Percentiles rank a stretch among this genome's conserved stretches.
Conservation (phyloP, 2,797 vertebrate species). For the Liasis olivaceus region DNA sequence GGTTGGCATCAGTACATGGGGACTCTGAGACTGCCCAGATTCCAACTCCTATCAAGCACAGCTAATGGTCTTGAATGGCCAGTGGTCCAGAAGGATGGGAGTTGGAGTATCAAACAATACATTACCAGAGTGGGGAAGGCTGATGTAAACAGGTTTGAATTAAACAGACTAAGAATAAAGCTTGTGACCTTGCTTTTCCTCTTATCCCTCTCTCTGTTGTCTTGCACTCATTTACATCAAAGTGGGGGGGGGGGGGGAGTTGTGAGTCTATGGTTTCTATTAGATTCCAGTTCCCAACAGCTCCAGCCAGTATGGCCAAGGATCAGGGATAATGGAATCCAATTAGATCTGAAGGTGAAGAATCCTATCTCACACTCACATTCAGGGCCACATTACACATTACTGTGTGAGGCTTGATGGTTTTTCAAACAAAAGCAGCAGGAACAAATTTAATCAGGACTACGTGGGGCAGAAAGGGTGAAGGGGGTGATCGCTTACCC, state of each 20-base stretch:
- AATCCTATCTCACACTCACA: not conserved
- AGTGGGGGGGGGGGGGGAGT: too few species aligned
- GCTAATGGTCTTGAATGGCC: too few species aligned
- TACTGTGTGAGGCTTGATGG: not conserved
- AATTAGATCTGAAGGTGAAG: not conserved
- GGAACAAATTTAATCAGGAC: too few species aligned
- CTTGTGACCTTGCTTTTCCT: not conserved
- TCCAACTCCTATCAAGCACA: too few species aligned
- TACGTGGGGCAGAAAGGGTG: too few species aligned
- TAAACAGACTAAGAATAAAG: not conserved
- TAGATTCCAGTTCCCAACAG: not conserved
- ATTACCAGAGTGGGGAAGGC: not conserved
- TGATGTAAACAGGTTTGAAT: not conserved
- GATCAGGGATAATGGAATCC: not conserved
- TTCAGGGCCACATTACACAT: not conserved
- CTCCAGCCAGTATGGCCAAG: not conserved
- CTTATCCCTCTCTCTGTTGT: not conserved
- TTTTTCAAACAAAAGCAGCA: not conserved
- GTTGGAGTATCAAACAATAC: not conserved
- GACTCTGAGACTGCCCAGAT: too few species aligned
- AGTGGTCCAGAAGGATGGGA: not conserved
- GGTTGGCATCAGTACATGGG: too few species aligned
- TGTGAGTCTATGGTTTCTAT: not conserved
- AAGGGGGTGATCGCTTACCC: too few species aligned
- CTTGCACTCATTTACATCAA: not conserved